phyloP scores from a whole-genome alignment of 2,888 invertebrate genomes.

The Ferdinandea cuprea region DNA sequence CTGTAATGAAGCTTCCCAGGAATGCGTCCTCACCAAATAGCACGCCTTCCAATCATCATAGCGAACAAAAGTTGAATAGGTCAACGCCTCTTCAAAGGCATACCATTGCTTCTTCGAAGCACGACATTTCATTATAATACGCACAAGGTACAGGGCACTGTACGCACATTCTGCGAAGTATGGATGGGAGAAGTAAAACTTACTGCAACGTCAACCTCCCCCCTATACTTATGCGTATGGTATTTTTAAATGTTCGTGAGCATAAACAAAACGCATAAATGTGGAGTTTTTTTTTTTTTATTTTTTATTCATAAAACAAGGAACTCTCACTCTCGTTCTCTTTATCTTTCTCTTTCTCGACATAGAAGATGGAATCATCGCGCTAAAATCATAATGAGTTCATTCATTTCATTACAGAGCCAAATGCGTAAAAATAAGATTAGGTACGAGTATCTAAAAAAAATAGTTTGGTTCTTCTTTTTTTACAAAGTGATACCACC shows the following conservation, averaged over 20 bases:
- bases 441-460: neutral
- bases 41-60: constrained; percentile 25
- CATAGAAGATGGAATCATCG: constrained; percentile 43
- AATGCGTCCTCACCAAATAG: constrained; percentile 60
- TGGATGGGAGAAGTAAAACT: constrained; percentile 1
- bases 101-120: constrained; percentile 19
- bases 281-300: neutral
- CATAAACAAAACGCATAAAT: constrained; percentile 53
- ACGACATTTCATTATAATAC: constrained; percentile 1
- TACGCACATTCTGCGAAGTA: constrained; percentile 38
- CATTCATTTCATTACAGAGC: constrained; percentile 50
- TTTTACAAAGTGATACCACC: constrained; percentile 16
- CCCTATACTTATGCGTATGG: constrained; percentile 14
- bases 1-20: constrained; percentile 15
- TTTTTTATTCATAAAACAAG: neutral
- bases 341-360: too few species aligned
- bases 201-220: neutral
- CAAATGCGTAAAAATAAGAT: constrained; percentile 37
- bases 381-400: constrained; percentile 47
- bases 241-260: constrained; percentile 49
- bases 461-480: neutral
- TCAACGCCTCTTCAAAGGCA: constrained; percentile 72
- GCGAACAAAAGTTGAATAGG: constrained; percentile 74
- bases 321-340: constrained; percentile 12
- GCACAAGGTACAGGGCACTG: constrained; percentile 3